Percentiles rank a stretch among this genome's conserved stretches.
Conservation (phyloP, 2,797 vertebrate genomes). For the Phalanger gymnotis region DNA sequence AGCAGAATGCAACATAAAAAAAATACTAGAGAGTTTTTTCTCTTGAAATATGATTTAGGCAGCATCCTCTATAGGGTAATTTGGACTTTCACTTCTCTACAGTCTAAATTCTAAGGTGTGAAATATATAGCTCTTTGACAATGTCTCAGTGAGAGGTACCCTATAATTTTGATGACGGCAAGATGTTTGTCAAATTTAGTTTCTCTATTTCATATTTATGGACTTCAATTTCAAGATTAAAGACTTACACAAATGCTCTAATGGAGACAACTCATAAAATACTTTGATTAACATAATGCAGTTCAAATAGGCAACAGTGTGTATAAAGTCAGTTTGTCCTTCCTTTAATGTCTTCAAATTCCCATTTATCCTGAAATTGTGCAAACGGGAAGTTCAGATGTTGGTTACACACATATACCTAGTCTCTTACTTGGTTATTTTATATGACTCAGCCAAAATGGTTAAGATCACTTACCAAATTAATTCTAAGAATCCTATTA, state of each 20-base stretch:
- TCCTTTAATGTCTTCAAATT: not conserved
- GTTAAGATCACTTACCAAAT: not conserved
- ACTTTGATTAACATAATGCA: not conserved
- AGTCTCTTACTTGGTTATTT: slow-evolving; percentile 1
- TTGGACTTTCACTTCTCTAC: not conserved
- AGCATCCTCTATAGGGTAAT: not conserved
- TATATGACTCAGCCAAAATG: not conserved
- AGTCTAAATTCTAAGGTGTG: slow-evolving; percentile 17
- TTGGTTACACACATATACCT: slow-evolving; percentile 21
- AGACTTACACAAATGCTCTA: not conserved
- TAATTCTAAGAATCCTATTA: slow-evolving; percentile 23
- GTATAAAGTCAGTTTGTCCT: slow-evolving; percentile 20
- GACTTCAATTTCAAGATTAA: slow-evolving; percentile 15
- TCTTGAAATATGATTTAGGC: slow-evolving; percentile 12
- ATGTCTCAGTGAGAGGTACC: not conserved
- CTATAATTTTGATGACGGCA: not conserved
- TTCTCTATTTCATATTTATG: not conserved
- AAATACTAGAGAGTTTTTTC: slow-evolving; percentile 16
- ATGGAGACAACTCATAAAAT: slow-evolving; percentile 4
- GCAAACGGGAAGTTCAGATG: not conserved
- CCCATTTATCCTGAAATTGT: slow-evolving; percentile 3
- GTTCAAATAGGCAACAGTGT: not conserved
- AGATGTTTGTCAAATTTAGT: slow-evolving; percentile 7
- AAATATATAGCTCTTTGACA: not conserved
- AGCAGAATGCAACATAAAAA: not conserved